A percentile compares a stretch with the other conserved stretches of the same genome.
Conservation (phyloP, 2,113 vertebrate species). For the Amblyopsis rosae region DNA sequence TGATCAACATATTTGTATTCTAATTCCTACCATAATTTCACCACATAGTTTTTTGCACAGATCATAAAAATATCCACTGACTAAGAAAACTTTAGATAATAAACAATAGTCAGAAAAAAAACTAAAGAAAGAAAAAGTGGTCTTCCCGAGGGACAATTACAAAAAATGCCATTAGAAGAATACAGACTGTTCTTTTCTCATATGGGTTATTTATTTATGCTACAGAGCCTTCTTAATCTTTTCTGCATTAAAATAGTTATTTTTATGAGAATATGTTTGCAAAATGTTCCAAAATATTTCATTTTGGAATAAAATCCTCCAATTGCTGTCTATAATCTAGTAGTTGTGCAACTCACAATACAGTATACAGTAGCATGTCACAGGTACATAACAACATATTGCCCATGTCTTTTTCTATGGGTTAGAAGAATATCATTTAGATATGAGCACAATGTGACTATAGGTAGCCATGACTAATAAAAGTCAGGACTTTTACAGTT, state of each 20-base stretch:
- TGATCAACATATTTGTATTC: background rate
- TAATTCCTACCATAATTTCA: background rate
- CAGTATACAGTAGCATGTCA: no score
- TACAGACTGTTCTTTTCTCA: no score
- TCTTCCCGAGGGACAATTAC: no score
- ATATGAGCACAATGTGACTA: background rate
- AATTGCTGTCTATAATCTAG: background rate
- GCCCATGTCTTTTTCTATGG: background rate
- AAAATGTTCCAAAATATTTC: background rate
- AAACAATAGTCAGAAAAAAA: background rate
- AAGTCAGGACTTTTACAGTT: background rate
- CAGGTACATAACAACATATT: background rate
- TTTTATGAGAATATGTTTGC: no score
- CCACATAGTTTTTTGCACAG: background rate
- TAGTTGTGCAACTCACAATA: no score
- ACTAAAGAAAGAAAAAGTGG: no score
- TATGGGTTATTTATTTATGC: no score
- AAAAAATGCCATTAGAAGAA: no score
- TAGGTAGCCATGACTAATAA: background rate
- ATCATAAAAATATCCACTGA: background rate
- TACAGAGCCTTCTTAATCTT: no score
- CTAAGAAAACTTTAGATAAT: background rate
- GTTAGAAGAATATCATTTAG: background rate
- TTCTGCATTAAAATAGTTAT: no score
- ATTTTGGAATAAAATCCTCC: background rate